Conservation (phyloP, 2,888 invertebrate species). For the Callyntrura sp. region DNA sequence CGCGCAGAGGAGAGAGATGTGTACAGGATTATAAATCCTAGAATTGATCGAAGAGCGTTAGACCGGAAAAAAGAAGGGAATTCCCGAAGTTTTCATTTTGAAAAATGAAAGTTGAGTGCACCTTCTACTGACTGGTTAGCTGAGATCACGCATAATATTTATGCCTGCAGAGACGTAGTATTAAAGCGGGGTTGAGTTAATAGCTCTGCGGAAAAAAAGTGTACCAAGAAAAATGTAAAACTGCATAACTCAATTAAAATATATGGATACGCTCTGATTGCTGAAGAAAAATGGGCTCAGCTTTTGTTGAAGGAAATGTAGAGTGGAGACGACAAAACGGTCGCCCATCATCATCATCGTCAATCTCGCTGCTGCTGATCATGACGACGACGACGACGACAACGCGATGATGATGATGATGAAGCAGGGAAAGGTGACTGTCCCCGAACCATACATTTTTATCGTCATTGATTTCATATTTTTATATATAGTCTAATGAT, state of each 20-base stretch:
- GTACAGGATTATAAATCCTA: background rate
- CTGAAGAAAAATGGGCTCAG: slow-evolving; percentile 19
- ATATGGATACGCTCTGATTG: slow-evolving; percentile 3
- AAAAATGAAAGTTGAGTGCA: background rate
- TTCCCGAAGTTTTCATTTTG: background rate
- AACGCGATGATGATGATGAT: background rate
- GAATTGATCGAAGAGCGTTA: background rate
- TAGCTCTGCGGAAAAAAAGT: slow-evolving; percentile 5
- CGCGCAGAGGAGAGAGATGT: background rate
- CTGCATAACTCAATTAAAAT: slow-evolving; percentile 21
- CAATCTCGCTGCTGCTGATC: background rate
- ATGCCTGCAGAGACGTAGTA: background rate
- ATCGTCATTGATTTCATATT: slow-evolving; percentile 31
- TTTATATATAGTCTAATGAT: slow-evolving; percentile 1
- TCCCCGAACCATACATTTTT: slow-evolving; percentile 74
- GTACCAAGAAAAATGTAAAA: background rate
- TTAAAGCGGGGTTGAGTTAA: background rate
- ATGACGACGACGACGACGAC: background rate
- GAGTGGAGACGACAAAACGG: slow-evolving; percentile 26
- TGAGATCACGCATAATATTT: background rate
- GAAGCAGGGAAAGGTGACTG: slow-evolving; percentile 74
- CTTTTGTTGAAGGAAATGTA: slow-evolving; percentile 41
- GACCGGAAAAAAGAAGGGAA: background rate
- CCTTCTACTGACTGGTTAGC: background rate
- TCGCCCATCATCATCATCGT: slow-evolving; percentile 14